phyloP scores from a whole-genome alignment of 2,797 vertebrate species.

The Chaetodon trifasciatus region DNA sequence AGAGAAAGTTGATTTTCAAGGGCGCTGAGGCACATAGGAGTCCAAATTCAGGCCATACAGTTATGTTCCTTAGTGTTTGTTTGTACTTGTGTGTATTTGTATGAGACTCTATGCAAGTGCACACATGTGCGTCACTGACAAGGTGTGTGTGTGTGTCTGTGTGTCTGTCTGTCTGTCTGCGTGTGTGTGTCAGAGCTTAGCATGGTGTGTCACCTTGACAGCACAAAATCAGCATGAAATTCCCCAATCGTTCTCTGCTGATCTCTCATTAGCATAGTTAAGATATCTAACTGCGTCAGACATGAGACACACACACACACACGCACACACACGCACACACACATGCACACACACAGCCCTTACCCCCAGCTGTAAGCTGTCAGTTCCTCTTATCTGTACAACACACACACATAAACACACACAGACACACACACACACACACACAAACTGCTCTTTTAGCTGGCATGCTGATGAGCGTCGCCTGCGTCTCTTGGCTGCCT shows the following conservation, averaged over 20 bases:
- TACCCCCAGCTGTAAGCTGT: conserved; percentile 87
- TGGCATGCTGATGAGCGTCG: conserved; percentile 85
- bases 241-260: conserved; percentile 83
- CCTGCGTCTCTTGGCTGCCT: conserved; percentile 85
- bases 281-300: conserved; percentile 87
- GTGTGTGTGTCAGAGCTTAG: conserved; percentile 48
- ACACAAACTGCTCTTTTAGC: conserved; percentile 84
- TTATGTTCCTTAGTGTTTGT: conserved; percentile 61
- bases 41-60: conserved; percentile 53
- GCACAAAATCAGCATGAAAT: conserved; percentile 84
- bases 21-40: conserved; percentile 61
- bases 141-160: conserved; percentile 8
- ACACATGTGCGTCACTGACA: conserved; percentile 16
- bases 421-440: conserved; percentile 62
- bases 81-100: conserved; percentile 45
- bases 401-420: conserved; percentile 69
- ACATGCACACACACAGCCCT: conserved; percentile 63
- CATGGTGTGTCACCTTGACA: conserved; percentile 81
- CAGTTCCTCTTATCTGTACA: conserved; percentile 85
- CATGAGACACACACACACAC: conserved; percentile 66
- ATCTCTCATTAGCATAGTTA: conserved; percentile 87
- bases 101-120: conserved; percentile 34
- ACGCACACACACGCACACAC: conserved; percentile 38
- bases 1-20: conserved; percentile 79
- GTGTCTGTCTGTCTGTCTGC: background rate